A percentile compares a stretch with the other conserved stretches of the same genome.
Evolutionary conservation across 2,113 vertebrate species (phyloP).

Genomic region (Hippocampus barbouri): DNA sequence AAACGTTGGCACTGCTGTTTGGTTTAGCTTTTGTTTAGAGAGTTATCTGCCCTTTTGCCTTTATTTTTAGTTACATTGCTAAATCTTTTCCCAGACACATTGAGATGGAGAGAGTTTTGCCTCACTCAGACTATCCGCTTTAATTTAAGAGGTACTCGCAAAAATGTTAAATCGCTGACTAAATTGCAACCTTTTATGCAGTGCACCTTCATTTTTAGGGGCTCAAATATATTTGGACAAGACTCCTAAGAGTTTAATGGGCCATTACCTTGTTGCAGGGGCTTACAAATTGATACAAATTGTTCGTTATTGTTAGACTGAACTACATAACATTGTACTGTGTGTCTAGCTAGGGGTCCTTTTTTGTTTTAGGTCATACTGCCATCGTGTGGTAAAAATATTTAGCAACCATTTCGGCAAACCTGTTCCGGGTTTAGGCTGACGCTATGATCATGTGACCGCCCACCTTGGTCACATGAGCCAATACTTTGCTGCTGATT

Average conservation of each 20-base stretch:
- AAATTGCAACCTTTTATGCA: background rate
- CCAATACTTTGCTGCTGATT: accelerated
- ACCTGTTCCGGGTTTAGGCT: background rate
- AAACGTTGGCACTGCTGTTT: background rate
- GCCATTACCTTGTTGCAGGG: background rate
- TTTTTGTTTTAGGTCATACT: background rate
- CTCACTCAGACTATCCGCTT: too few species aligned
- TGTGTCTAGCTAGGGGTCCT: background rate
- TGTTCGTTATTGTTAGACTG: too few species aligned
- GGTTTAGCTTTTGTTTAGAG: background rate
- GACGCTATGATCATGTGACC: conserved; percentile 33
- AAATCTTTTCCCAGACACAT: background rate
- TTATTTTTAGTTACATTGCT: background rate
- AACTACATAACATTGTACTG: too few species aligned
- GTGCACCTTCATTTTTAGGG: background rate
- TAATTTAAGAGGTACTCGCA: background rate
- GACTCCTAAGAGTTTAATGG: background rate
- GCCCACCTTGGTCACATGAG: conserved; percentile 27
- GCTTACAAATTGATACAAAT: too few species aligned
- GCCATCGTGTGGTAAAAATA: background rate
- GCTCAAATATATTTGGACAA: background rate
- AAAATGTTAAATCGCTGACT: background rate
- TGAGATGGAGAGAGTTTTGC: background rate
- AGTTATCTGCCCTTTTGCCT: background rate
- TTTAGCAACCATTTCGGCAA: background rate